Conservation (phyloP, 2,797 vertebrate species). For the Prionace glauca region DNA sequence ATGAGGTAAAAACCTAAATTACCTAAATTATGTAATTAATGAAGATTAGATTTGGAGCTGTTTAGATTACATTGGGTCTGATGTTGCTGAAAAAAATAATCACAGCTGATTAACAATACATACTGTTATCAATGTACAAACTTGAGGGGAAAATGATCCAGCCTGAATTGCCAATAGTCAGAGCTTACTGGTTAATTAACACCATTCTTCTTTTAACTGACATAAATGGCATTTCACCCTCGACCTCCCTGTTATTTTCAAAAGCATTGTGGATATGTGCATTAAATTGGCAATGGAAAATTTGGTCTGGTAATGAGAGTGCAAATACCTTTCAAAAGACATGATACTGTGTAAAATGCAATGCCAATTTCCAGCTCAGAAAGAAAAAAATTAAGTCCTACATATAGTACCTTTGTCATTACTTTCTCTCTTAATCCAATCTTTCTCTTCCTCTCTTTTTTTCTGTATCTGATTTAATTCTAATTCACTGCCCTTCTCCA, state of each 20-base stretch:
- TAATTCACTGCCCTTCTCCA: no score
- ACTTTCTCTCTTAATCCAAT: background rate
- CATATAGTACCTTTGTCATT: background rate
- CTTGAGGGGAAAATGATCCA: background rate
- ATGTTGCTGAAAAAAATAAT: slow-evolving; percentile 32
- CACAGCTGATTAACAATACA: background rate
- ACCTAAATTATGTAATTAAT: background rate
- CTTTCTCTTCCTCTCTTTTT: background rate
- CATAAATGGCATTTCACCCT: background rate
- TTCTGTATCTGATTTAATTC: background rate
- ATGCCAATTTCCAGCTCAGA: background rate
- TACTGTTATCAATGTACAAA: background rate
- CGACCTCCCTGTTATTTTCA: background rate
- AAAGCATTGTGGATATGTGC: background rate
- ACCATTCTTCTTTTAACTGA: no score
- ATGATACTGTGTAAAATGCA: background rate
- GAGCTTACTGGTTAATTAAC: background rate
- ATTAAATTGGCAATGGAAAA: background rate
- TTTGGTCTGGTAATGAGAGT: background rate
- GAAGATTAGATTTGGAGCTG: background rate
- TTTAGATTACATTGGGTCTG: background rate
- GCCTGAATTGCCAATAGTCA: background rate
- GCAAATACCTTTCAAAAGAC: background rate
- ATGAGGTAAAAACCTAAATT: slow-evolving; percentile 66
- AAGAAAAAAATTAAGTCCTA: background rate